Evolutionary conservation across 1,140 invertebrate genomes (phyloP).

Genomic region (Ceratina calcarata): DNA sequence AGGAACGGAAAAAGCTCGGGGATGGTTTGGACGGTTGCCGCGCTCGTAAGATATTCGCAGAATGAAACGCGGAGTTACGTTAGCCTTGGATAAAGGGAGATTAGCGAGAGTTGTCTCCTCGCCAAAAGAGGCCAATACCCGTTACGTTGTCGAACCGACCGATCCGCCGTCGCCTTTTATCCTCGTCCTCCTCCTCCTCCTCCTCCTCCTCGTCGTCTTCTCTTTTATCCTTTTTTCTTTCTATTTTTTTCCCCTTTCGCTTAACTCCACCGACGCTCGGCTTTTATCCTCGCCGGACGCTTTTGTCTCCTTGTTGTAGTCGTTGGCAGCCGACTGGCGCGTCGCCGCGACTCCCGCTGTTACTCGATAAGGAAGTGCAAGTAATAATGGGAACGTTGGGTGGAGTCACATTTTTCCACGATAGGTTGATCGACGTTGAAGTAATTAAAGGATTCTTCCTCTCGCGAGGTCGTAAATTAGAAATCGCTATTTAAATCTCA

Average conservation of each 20-base stretch:
- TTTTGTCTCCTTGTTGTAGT: constrained; percentile 14
- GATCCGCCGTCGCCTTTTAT: constrained; percentile 45
- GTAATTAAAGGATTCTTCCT: not conserved
- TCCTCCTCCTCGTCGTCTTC: too few species aligned
- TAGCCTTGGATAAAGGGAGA: constrained; percentile 62
- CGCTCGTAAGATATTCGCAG: constrained; percentile 64
- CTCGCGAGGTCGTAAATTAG: too few species aligned
- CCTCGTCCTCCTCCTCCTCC: too few species aligned
- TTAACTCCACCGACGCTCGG: constrained; percentile 3
- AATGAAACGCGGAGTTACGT: constrained; percentile 63
- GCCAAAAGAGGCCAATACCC: constrained; percentile 66
- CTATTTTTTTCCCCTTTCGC: not conserved
- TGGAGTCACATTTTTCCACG: too few species aligned
- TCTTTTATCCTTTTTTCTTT: not conserved
- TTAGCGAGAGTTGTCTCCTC: constrained; percentile 69
- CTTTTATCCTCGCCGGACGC: constrained; percentile 18
- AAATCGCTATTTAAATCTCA: too few species aligned
- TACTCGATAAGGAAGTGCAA: constrained; percentile 18
- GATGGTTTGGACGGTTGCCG: constrained; percentile 57
- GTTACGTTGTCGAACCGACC: constrained; percentile 43
- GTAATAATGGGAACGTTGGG: not conserved
- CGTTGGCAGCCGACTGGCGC: not conserved
- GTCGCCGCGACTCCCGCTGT: not conserved
- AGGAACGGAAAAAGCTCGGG: constrained; percentile 34
- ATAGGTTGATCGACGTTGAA: too few species aligned